Evolutionary conservation across 2,797 vertebrate genomes (phyloP), one percentile per base, ranked within the genome.

Genomic region (Myotis pilosus): DNA sequence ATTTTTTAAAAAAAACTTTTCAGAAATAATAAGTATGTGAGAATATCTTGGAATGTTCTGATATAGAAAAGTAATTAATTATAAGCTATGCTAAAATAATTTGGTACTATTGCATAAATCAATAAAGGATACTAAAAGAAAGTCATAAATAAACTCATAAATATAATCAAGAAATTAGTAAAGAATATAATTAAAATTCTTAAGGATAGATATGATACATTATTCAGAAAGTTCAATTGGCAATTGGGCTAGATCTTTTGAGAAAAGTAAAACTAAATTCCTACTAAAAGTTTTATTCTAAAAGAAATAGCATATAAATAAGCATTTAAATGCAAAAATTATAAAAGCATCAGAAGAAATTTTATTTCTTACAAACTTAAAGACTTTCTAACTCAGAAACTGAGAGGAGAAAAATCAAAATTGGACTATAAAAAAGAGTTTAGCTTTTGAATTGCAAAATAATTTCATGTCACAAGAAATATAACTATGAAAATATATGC

Each of bases 381-480:
- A 81, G 25, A 30, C 19, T 44, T 92, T 81, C 41, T 60, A 95
- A 85, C 6, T 38, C 25, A 81, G 44, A 85, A 85, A 28, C 10
- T 69, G 53, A 60, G 16, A 66, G 9, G 15, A 33, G 74, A 49
- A 25, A 44, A 10, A 41, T 72, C 12, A 62, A 92, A 93, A 57
- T 53, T 86, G 8, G 30, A 47, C 1, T 55, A 62, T 22, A 87
- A 62, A 60, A 94, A 91, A 82, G 87, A 78, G 10, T 93, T 51
- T 4, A 82, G 69, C 5, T 85, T 96, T 92, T 57, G 20, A 82
- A 88, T 72, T 64, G 19, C 5, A 84, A 83, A 82, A 85, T 62
- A 44, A 19, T 23, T 55, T 81, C n/a, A 87, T 15, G 69, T 49
- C 41, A 60, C 36, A 95, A 85, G 87, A 92, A 95, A 87, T 75